These are phyloP conservation scores for Lepetodrilus schrolli DNA, from an alignment of 2,888 invertebrate genomes.

Conservation along the genomic window DNA sequence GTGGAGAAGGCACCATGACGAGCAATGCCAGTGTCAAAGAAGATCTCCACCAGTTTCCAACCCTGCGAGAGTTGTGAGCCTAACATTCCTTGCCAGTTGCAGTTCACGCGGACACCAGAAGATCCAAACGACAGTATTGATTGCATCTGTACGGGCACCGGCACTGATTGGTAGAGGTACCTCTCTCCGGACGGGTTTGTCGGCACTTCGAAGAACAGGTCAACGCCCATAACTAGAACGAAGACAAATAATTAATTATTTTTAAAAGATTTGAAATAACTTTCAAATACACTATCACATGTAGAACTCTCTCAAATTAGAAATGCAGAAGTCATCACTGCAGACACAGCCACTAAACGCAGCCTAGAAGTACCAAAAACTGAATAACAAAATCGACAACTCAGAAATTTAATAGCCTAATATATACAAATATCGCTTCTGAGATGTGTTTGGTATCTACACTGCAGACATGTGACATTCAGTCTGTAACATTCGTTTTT, in stretches of 20 bases:
- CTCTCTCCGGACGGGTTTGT: slow-evolving; percentile 44
- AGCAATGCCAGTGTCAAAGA: slow-evolving; percentile 52
- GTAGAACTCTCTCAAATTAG: no score
- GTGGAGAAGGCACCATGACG: slow-evolving; percentile 31
- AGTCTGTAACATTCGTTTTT: no score
- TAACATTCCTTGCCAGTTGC: slow-evolving; percentile 65
- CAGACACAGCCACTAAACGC: no score
- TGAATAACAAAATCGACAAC: no score
- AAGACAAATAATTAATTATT: neutral
- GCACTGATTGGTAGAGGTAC: slow-evolving; percentile 64
- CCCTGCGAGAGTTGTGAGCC: slow-evolving; percentile 61
- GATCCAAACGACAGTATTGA: slow-evolving; percentile 31
- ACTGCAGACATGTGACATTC: no score
- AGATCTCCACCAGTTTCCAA: slow-evolving; percentile 69
- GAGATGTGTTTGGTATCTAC: no score
- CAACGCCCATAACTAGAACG: slow-evolving; percentile 66
- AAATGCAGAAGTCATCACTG: no score
- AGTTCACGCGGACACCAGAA: slow-evolving; percentile 45
- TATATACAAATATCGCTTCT: no score
- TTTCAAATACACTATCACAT: no score
- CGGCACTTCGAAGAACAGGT: slow-evolving; percentile 70
- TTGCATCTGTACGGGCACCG: slow-evolving; percentile 45
- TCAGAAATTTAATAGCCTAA: no score
- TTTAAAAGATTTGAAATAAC: no score
- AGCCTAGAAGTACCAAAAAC: no score